phyloP scores from a whole-genome alignment of 1,140 invertebrate species.

The Drosophila sp. region DNA sequence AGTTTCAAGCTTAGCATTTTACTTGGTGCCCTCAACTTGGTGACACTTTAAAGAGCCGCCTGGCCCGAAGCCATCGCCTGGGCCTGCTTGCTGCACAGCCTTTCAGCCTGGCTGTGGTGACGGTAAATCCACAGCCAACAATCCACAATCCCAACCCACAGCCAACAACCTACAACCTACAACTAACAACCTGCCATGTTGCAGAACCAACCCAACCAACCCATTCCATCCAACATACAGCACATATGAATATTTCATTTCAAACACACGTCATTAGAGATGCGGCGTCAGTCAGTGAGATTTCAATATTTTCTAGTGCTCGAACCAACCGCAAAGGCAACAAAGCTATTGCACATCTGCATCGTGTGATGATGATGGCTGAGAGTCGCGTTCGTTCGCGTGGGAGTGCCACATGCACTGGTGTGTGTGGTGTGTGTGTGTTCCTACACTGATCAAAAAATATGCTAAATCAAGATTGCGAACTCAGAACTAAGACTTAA shows the following conservation, averaged over 20 bases:
- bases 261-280: constrained; percentile 81
- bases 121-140: too few relatives aligned
- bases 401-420: constrained; percentile 33
- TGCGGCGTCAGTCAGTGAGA: constrained; percentile 71
- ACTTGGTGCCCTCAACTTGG: constrained; percentile 64
- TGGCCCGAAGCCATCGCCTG: constrained; percentile 4
- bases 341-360: constrained; percentile 41
- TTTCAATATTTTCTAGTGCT: constrained; percentile 78
- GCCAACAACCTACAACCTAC: background rate
- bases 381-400: constrained; percentile 25
- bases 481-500: too few relatives aligned
- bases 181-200: background rate
- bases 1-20: constrained; percentile 70
- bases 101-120: background rate
- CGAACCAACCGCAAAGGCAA: constrained; percentile 50
- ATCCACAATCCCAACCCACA: background rate
- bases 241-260: constrained; percentile 81
- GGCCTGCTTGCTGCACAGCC: background rate
- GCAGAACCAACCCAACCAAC: constrained; percentile 18
- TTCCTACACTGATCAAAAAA: too few relatives aligned
- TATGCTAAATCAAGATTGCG: too few relatives aligned
- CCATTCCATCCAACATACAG: constrained; percentile 22
- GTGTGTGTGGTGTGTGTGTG: background rate
- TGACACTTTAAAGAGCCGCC: constrained; percentile 76
- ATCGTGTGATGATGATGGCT: constrained; percentile 34